Conservation (phyloP, 2,113 vertebrate genomes). For the Podarcis raffonei region DNA sequence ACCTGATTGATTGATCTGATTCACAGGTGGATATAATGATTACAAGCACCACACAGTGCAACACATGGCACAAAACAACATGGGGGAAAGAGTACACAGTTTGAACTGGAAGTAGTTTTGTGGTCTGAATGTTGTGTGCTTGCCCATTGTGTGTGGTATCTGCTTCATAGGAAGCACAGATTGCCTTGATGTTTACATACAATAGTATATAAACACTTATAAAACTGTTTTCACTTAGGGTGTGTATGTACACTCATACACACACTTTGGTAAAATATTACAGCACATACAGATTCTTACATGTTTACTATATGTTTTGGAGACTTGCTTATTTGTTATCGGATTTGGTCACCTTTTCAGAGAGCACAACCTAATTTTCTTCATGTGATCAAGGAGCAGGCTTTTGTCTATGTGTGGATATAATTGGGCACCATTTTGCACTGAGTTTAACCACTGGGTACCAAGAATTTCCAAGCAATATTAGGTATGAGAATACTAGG, state of each 20-base stretch:
- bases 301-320: no score
- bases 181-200: background rate
- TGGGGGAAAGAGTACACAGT: conserved; percentile 75
- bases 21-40: conserved; percentile 83
- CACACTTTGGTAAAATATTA: conserved; percentile 12
- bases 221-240: conserved; percentile 12
- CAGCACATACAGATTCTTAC: background rate
- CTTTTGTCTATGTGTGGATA: no score
- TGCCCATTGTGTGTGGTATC: conserved; percentile 24
- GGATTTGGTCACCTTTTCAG: no score
- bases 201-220: conserved; percentile 3
- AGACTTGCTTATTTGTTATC: no score
- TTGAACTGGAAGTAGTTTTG: conserved; percentile 69
- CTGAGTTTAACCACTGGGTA: no score
- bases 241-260: background rate
- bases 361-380: no score
- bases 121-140: conserved; percentile 51
- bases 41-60: conserved; percentile 77
- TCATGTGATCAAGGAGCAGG: no score
- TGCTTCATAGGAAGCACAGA: conserved; percentile 22
- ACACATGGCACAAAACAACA: conserved; percentile 85
- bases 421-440: no score
- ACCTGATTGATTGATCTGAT: conserved; percentile 56
- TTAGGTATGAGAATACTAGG: no score
- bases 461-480: no score